Evolutionary conservation across 1,140 invertebrate genomes (phyloP), one percentile per base, ranked within the genome.

Genomic region (Leptinotarsa texana): DNA sequence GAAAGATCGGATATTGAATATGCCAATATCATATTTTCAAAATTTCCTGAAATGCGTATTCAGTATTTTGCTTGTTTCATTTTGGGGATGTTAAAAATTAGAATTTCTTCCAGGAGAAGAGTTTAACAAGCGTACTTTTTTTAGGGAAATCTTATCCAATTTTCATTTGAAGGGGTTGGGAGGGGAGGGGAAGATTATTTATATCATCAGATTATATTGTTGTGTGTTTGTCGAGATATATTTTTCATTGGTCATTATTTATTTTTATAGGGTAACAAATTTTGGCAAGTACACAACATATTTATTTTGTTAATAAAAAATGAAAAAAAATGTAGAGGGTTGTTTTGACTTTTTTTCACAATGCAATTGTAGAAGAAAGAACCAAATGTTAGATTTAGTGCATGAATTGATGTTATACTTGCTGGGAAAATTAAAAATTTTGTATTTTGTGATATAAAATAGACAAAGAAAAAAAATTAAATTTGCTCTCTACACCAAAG

Each of bases 241-340:
- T 49, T 49, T 69, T 69, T 57, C 65, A 67, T 67, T 67, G 24
- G 24, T 67, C 65, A 67, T 67, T 67, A 67, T 67, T 67, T 67
- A 67, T 67, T 69, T 69, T 48, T 69, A 18, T 13, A 17, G 68
- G 68, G 68, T 69, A 69, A 49, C 68, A 69, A 48, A 21, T 69
- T 69, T 69, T 69, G 18, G 42, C 68, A 69, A 57, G 48, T 42
- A 69, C 13, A 17, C 22, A 24, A 69, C 68, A 49, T 24, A 42
- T 48, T 69, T 69, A 69, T 69, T 69, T 69, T 69, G 68, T 69
- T 69, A 69, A 48, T 49, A 48, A 69, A 69, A 69, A 69, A 69
- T 8, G 3, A 5, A 69, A 69, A 51, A 69, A 69, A 8, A 48
- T 22, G 68, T 47, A 18, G 68, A 48, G 68, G 33, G 27, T 24